phyloP scores from a whole-genome alignment of 2,888 invertebrate species.

The Maniola hyperantus region DNA sequence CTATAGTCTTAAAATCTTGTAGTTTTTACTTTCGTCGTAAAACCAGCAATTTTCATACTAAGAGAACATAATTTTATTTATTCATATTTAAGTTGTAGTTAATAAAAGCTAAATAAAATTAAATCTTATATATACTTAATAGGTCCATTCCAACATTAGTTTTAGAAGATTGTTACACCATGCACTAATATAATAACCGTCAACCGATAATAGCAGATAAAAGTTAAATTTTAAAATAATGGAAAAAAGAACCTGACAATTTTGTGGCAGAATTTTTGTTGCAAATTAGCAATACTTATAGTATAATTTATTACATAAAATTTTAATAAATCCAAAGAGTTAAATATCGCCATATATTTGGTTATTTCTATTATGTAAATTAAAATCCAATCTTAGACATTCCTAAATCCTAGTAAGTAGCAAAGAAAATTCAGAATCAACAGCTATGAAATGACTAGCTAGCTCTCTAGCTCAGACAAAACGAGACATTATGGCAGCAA shows the following conservation, averaged over 20 bases:
- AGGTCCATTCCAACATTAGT: conserved; percentile 3
- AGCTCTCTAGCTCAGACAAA: no score
- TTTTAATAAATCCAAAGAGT: no score
- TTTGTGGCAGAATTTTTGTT: no score
- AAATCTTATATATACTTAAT: background rate
- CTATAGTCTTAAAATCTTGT: no score
- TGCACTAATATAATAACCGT: background rate
- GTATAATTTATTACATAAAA: no score
- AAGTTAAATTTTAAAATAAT: background rate
- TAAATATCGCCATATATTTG: no score
- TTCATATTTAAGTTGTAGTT: background rate
- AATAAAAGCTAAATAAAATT: background rate
- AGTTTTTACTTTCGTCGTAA: no score
- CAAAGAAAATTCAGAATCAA: background rate
- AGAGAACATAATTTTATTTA: background rate
- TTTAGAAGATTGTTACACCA: background rate
- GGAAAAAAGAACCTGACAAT: background rate
- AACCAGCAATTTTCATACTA: background rate
- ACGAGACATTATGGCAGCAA: no score
- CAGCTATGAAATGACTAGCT: no score
- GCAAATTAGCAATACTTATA: no score
- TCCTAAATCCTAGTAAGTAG: background rate
- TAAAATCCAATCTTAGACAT: background rate
- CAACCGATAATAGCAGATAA: background rate
- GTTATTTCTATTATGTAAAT: no score